Conservation (phyloP, 2,797 vertebrate genomes). For the Melanotaenia nigrans region DNA sequence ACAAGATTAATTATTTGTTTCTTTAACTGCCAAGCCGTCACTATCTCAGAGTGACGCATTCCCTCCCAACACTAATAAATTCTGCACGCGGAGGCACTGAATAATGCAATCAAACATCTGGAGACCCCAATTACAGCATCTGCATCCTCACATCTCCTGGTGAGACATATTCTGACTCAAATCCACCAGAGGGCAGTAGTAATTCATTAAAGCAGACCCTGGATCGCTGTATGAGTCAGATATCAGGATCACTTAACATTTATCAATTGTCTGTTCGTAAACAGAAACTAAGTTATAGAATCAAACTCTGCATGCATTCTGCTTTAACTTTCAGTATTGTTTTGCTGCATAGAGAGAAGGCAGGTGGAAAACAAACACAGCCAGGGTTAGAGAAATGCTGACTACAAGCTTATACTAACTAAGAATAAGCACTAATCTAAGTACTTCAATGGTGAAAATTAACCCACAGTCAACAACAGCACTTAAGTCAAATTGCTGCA, state of each 20-base stretch:
- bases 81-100: neutral
- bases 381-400: neutral
- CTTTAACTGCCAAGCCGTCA: neutral
- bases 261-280: neutral
- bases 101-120: constrained; percentile 53
- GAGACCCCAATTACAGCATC: constrained; percentile 14
- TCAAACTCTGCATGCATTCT: neutral
- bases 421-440: neutral
- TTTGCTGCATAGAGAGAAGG: neutral
- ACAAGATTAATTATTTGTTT: neutral
- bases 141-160: neutral
- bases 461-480: neutral
- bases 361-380: neutral
- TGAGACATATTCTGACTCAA: neutral
- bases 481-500: neutral
- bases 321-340: neutral
- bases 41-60: neutral
- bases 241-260: neutral
- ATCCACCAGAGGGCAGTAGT: constrained; percentile 60
- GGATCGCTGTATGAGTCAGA: neutral
- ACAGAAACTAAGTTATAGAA: constrained; percentile 1
- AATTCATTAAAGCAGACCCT: constrained; percentile 9
- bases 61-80: neutral
- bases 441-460: neutral
- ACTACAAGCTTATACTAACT: too few species aligned